Evolutionary conservation across 2,888 invertebrate species (phyloP).

Genomic region (Drosophila bunnanda): DNA sequence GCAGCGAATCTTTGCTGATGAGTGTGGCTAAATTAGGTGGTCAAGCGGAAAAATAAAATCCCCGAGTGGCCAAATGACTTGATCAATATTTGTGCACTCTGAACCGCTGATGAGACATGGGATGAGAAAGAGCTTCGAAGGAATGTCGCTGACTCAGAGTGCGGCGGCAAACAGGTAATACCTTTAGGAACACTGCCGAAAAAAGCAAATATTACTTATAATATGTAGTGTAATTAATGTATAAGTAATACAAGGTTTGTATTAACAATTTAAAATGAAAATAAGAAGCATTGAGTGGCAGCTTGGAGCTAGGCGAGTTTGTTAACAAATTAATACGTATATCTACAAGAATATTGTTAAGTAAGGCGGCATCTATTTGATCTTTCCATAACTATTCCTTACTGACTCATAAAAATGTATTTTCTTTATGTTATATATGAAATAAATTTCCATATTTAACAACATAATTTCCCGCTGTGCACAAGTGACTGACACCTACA

Average conservation of each 20-base stretch:
- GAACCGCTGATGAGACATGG: conserved; percentile 40
- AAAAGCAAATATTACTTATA: not conserved
- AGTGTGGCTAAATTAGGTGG: conserved; percentile 40
- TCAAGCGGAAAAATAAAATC: conserved; percentile 40
- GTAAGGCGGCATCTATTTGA: not conserved
- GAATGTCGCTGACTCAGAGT: conserved; percentile 58
- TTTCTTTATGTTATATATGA: not conserved
- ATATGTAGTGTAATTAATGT: too few relatives aligned
- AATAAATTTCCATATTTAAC: not conserved
- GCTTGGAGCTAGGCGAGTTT: not conserved
- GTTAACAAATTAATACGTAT: not conserved
- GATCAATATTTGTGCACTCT: conserved; percentile 68
- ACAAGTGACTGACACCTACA: conserved; percentile 37
- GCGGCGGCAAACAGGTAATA: conserved; percentile 53
- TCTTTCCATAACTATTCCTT: not conserved
- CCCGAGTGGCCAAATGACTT: conserved; percentile 38
- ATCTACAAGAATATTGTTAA: not conserved
- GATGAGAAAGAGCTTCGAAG: conserved; percentile 1
- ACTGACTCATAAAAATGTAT: not conserved
- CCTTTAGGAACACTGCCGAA: conserved; percentile 8
- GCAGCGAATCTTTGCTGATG: conserved; percentile 26
- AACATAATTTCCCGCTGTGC: not conserved
- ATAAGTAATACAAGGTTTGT: not conserved
- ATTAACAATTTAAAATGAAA: not conserved
- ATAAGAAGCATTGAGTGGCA: not conserved